Evolutionary conservation across 2,113 vertebrate species (phyloP), one percentile per base, ranked within the genome.

Genomic region (Thamnaconus septentrionalis): DNA sequence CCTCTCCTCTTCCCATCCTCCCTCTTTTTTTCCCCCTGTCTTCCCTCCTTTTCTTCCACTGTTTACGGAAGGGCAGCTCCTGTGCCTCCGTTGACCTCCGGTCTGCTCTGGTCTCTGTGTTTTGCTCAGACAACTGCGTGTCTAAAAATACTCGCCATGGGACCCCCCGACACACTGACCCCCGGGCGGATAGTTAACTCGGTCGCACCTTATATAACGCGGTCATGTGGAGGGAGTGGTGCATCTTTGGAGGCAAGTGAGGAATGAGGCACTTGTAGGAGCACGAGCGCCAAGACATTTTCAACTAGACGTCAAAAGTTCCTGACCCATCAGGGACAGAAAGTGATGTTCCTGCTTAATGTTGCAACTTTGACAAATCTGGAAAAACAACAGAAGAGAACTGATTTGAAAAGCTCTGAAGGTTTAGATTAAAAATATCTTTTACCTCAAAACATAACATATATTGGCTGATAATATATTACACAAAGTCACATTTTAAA

Each of bases 141-240:
- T 69, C 60, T 59, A 56, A 61, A 81, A 80, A 73, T 42, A 79
- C 4, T 47, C 12, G 18, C 18, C 9, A 12, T 4, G 11, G 10
- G 4, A 39, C 53, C 59, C 42, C 56, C 54, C 84, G 82, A 85
- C 78, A 89, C 74, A 72, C 73, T 89, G 85, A 88, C 81, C 87
- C 62, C 64, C 51, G 18, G 18, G 64, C 66, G 56, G 44, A 49
- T 31, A 66, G 66, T 63, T 53, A 53, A 78, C 72, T 62, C 61
- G 64, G 74, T 70, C 56, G n/a, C 18, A n/a, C 52, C 57, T 86
- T 85, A 84, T 76, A 56, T 78, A 81, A 88, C 63, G 50, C 52
- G 12, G 48, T 61, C 53, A 58, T 67, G 72, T 66, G 65, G 64
- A 67, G 57, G 62, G 61, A 55, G 62, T 66, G 82, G 54, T 53